A percentile compares a stretch with the other conserved stretches of the same genome.
Conservation (phyloP, 2,888 invertebrate genomes). For the Amblyjoppa proteus region DNA sequence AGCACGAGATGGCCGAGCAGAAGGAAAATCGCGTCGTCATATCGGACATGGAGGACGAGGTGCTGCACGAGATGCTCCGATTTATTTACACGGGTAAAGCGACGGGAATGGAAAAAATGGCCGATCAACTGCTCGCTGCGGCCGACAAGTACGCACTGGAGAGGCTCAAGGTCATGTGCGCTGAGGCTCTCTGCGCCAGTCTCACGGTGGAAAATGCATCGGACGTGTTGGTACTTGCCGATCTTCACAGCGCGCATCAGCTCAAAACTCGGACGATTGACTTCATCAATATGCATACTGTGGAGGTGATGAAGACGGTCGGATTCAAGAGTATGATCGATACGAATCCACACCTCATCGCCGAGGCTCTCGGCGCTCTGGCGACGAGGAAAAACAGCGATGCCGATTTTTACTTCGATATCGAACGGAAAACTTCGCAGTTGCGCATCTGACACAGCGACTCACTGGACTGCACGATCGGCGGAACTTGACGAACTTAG, state of each 20-base stretch:
- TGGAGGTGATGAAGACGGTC: constrained; percentile 9
- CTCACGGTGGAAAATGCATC: constrained; percentile 19
- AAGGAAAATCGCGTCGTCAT: constrained; percentile 35
- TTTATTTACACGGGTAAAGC: constrained; percentile 27
- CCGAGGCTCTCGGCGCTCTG: constrained; percentile 21
- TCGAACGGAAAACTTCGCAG: constrained; percentile 1
- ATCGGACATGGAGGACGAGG: constrained; percentile 22
- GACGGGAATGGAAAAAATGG: constrained; percentile 13
- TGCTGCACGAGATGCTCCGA: constrained; percentile 22
- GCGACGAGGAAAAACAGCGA: constrained; percentile 17
- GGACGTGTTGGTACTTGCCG: constrained; percentile 23
- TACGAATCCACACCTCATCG: constrained; percentile 23
- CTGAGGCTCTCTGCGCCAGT: constrained; percentile 11
- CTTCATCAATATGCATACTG: constrained; percentile 25
- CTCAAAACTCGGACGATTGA: constrained; percentile 20
- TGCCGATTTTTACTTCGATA: constrained; percentile 29
- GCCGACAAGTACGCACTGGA: constrained; percentile 33
- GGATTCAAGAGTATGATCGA: constrained; percentile 27
- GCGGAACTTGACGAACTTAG: not conserved
- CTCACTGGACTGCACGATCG: not conserved
- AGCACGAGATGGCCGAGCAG: constrained; percentile 24
- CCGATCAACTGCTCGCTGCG: constrained; percentile 20
- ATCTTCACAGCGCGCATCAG: constrained; percentile 28
- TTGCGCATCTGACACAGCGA: not conserved
- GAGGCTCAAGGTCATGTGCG: constrained; percentile 27